These are phyloP conservation scores for Spheniscus mendiculus DNA, from an alignment of 2,113 vertebrate species.

Conservation along the genomic window DNA sequence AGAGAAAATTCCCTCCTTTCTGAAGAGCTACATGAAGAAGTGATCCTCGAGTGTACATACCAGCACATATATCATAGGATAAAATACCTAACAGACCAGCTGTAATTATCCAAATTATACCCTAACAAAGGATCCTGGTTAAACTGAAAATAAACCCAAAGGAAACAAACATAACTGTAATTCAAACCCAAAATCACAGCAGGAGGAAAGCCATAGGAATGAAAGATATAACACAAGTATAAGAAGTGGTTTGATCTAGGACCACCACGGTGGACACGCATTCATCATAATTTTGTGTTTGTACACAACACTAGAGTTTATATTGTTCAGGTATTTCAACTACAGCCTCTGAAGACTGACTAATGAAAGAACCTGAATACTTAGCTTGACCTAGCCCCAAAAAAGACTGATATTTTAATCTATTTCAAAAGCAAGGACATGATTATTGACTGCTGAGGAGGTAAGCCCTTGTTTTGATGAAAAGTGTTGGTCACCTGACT, in stretches of 20 bases:
- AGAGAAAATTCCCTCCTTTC: background rate
- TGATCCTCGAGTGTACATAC: background rate
- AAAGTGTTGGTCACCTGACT: background rate
- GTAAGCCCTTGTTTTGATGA: background rate
- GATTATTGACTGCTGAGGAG: background rate
- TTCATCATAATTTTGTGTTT: background rate
- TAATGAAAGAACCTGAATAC: background rate
- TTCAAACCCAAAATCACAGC: background rate
- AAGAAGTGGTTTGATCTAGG: background rate
- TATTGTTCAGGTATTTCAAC: background rate
- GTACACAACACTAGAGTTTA: background rate
- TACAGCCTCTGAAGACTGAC: background rate
- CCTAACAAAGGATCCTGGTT: background rate
- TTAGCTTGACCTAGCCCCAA: background rate
- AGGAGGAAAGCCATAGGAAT: background rate
- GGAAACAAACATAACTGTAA: background rate
- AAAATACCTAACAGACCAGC: background rate
- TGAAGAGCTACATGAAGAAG: background rate
- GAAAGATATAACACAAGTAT: background rate
- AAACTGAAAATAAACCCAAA: background rate
- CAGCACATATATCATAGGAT: background rate
- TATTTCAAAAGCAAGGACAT: background rate
- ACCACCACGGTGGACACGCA: fast-evolving
- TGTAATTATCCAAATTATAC: background rate
- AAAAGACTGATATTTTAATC: background rate